phyloP scores from a whole-genome alignment of 2,888 invertebrate species.

The Antheraea yamamai region DNA sequence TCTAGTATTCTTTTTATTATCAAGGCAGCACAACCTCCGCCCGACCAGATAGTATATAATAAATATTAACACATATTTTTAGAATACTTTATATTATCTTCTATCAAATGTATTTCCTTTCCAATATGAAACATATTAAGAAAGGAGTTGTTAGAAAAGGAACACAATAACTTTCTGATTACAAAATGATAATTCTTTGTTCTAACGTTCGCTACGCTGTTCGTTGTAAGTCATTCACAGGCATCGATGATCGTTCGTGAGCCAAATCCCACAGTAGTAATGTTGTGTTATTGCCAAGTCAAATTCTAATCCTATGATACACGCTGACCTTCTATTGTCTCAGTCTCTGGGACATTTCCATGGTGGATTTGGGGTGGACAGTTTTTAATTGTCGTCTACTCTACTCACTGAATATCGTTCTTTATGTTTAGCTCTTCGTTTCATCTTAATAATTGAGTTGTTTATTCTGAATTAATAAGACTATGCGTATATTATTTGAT shows the following conservation, averaged over 20 bases:
- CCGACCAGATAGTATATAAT: too few relatives aligned
- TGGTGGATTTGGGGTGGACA: neutral
- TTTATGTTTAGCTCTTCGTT: neutral
- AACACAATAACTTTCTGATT: neutral
- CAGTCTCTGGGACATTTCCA: slow-evolving; percentile 55
- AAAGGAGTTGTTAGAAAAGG: neutral
- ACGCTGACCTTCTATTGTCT: slow-evolving; percentile 75
- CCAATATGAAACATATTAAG: neutral
- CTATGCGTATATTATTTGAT: neutral
- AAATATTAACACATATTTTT: neutral
- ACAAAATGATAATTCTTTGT: slow-evolving; percentile 25
- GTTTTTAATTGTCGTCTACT: neutral
- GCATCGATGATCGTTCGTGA: slow-evolving; percentile 58
- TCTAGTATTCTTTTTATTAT: too few relatives aligned
- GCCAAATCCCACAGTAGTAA: slow-evolving; percentile 65
- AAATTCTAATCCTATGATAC: slow-evolving; percentile 73
- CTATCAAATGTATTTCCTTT: neutral
- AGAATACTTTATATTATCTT: neutral
- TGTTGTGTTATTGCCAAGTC: slow-evolving; percentile 69
- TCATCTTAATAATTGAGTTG: neutral
- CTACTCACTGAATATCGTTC: neutral
- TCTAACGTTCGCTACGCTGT: slow-evolving; percentile 39
- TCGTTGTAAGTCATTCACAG: slow-evolving; percentile 37
- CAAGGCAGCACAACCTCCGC: too few relatives aligned
- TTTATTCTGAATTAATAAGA: neutral